Base-by-base conservation (phyloP, 2,113 vertebrate species). In the Gasterosteus nipponicus region DNA sequence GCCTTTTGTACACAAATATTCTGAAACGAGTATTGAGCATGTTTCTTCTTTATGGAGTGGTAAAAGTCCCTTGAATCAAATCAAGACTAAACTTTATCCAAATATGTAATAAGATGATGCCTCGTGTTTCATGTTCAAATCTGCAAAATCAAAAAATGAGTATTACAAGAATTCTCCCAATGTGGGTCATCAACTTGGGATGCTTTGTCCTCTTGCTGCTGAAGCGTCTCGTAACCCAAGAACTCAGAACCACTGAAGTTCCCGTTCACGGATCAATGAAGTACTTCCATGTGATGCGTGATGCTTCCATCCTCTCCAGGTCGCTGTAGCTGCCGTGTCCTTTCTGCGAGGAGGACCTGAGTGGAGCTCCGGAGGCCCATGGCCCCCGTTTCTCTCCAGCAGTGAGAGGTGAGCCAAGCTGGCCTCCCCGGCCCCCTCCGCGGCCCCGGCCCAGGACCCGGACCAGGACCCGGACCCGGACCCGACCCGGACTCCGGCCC, bases 391-490 rank as follows among this genome's bases (percentile, higher is more conserved):
- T 86, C 78, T 77, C 77, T 77, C 54, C 70, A 33, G 35, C 59
- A 80, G 80, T 88, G 84, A 92, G 81, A 85, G 89, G 85, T 82
- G 82, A 91, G 91, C 85, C 93, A 94, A 93, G 91, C 94, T 94
- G 94, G 94, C 92, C 87, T 91, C 90, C 91, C 85, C 87, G 33
- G 87, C 81, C 86, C 60, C 87, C 64, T 71, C 89, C 54, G 81
- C 76, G 51, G 81, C 85, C 71, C 81, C 69, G 68, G 92, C 86
- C 60, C 88, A 75, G 6, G 86, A 89, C 60, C 81, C 84, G 1
- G 80, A 87, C 3, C 33, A 3, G 33, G 33, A 33, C 33, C 33
- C 33, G 33, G 92, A 87, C 54, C 88, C 75, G 7, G 86, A 89
- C 60, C 81, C 84, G 1, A 88, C 78, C 84, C 91, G 0, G 86